Evolutionary conservation across 2,888 invertebrate genomes (phyloP), one percentile per base, ranked within the genome.

Genomic region (Thyatira batis): DNA sequence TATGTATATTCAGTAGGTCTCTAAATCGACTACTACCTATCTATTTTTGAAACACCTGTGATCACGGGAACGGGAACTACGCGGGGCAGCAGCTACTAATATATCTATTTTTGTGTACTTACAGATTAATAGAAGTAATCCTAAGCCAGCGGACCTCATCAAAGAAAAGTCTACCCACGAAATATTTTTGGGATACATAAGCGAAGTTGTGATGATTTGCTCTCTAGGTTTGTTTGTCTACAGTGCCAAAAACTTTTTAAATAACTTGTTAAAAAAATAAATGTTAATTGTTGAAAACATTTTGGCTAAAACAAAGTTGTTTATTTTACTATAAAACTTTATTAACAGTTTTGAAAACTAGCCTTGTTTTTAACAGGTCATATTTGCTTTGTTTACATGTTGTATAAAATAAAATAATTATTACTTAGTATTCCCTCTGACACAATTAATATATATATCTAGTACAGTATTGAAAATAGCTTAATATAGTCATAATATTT

Each of bases 71-170:
- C n/a, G n/a, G n/a, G n/a, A n/a, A n/a, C n/a, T n/a, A n/a, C n/a
- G n/a, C n/a, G n/a, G n/a, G n/a, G n/a, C n/a, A n/a, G n/a, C n/a
- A n/a, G n/a, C n/a, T n/a, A n/a, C 23, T 23, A 6, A 23, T 23
- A 23, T 23, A 6, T 23, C 3, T 23, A n/a, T 23, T 39, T 8
- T 13, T 8, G 8, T 39, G 6, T 17, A 0, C 8, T 39, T 84
- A 13, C 81, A 93, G 93, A 91, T 93, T 76, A 93, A 91, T 73
- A 75, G 66, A 53, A 80, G 71, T 52, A 89, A 91, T 52, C 80
- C 84, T 10, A 77, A 72, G 43, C 91, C 93, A 20, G 92, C 87
- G 0, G 93, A 93, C 77, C 73, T 92, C 44, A 92, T 94, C 44
- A 87, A 74, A 54, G 85, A 85, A 51, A 84, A 75, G 60, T 65